Conservation (phyloP, 2,113 vertebrate genomes). For the Cygnus atratus region DNA sequence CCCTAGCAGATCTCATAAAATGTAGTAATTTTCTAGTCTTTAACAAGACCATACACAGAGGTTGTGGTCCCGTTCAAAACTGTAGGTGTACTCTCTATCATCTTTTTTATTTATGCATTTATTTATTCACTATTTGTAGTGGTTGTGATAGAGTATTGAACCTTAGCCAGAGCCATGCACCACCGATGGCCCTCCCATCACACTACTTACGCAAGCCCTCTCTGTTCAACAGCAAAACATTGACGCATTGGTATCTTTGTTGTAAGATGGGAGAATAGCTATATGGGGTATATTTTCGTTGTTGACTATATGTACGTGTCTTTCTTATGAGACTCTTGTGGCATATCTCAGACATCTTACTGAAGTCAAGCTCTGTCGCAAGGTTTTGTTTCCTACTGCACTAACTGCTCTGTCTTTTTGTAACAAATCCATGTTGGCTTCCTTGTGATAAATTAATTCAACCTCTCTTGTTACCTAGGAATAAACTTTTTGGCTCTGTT, state of each 20-base stretch:
- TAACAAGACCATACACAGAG: neutral
- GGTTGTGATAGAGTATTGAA: neutral
- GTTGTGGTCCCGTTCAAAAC: fast-evolving
- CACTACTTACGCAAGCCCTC: neutral
- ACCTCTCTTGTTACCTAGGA: neutral
- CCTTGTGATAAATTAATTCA: neutral
- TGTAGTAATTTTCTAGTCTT: neutral
- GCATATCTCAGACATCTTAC: neutral
- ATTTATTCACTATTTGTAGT: neutral
- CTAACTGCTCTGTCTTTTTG: fast-evolving
- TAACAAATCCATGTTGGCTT: neutral
- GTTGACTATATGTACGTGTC: neutral
- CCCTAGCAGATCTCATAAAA: neutral
- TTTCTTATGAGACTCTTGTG: neutral
- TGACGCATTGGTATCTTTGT: neutral
- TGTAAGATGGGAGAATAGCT: neutral
- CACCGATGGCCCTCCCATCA: fast-evolving
- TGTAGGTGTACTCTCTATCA: neutral
- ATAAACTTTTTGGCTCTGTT: neutral
- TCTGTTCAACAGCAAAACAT: neutral
- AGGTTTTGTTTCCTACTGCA: neutral
- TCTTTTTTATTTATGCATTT: neutral
- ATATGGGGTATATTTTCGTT: neutral
- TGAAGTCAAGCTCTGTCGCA: neutral
- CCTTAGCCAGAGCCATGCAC: neutral